These are phyloP conservation scores for Leucophenga varia DNA, from an alignment of 1,140 invertebrate species.

Conservation along the genomic window DNA sequence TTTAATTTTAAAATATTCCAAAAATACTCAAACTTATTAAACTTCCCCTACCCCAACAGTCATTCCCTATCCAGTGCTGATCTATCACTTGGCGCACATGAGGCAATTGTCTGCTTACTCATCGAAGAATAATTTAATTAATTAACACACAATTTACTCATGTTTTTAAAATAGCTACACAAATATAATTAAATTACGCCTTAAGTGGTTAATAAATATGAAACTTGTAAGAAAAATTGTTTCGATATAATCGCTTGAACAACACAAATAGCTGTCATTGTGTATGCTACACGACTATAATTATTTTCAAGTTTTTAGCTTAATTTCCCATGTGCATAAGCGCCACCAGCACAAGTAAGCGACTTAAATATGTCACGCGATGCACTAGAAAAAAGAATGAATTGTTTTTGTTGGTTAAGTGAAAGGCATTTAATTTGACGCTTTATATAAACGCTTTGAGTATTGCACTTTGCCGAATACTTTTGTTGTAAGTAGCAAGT, in stretches of 20 bases:
- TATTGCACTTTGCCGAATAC: too few relatives aligned
- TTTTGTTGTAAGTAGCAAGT: too few relatives aligned
- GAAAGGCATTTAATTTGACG: too few relatives aligned
- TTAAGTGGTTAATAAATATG: too few relatives aligned
- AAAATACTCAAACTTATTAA: constrained; percentile 9
- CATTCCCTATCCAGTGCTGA: constrained; percentile 31
- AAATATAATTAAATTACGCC: neutral
- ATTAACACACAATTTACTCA: neutral
- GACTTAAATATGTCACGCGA: neutral
- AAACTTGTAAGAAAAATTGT: too few relatives aligned
- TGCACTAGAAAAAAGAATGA: too few relatives aligned
- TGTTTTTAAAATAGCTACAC: neutral
- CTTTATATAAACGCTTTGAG: too few relatives aligned
- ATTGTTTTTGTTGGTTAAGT: too few relatives aligned
- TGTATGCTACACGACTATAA: constrained; percentile 27
- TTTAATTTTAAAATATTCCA: neutral
- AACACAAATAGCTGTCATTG: neutral
- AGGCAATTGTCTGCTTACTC: constrained; percentile 37
- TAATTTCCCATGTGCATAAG: neutral
- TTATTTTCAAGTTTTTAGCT: constrained; percentile 21
- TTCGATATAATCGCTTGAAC: neutral
- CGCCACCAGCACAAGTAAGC: too few relatives aligned
- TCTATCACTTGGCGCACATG: constrained; percentile 25
- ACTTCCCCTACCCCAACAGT: constrained; percentile 24
- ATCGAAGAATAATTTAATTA: constrained; percentile 12